phyloP scores from a whole-genome alignment of 2,797 vertebrate species.

The Hybognathus amarus region DNA sequence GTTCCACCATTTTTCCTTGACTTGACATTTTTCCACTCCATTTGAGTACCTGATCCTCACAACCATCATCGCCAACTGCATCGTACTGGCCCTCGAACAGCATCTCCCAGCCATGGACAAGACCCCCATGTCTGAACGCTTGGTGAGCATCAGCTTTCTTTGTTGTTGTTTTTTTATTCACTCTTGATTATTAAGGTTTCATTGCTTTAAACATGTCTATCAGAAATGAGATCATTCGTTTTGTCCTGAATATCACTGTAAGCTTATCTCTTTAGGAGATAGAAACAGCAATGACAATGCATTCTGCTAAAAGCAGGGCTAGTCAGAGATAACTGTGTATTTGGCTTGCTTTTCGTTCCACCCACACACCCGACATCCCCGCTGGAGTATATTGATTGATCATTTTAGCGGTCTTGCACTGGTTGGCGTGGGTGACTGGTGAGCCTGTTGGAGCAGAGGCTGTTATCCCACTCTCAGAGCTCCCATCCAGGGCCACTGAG shows the following conservation, averaged over 20 bases:
- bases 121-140: conserved; percentile 95
- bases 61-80: conserved; percentile 99
- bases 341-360: conserved; percentile 38
- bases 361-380: conserved; percentile 42
- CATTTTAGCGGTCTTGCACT: conserved; percentile 41
- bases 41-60: conserved; percentile 99
- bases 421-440: conserved; percentile 35
- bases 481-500: conserved; percentile 48
- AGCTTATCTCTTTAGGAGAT: neutral
- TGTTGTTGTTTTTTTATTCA: neutral
- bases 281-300: neutral
- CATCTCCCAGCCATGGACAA: conserved; percentile 96
- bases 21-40: conserved; percentile 80
- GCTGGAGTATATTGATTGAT: conserved; percentile 46
- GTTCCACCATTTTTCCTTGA: conserved; percentile 71
- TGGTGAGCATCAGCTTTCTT: conserved; percentile 83
- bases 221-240: neutral
- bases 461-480: conserved; percentile 29
- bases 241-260: neutral
- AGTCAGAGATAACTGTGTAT: conserved; percentile 29
- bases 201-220: neutral
- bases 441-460: conserved; percentile 43
- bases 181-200: conserved; percentile 1
- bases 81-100: conserved; percentile 96
- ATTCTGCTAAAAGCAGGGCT: neutral